phyloP scores from a whole-genome alignment of 2,797 vertebrate genomes.

The Paratrypauchen microcephalus region DNA sequence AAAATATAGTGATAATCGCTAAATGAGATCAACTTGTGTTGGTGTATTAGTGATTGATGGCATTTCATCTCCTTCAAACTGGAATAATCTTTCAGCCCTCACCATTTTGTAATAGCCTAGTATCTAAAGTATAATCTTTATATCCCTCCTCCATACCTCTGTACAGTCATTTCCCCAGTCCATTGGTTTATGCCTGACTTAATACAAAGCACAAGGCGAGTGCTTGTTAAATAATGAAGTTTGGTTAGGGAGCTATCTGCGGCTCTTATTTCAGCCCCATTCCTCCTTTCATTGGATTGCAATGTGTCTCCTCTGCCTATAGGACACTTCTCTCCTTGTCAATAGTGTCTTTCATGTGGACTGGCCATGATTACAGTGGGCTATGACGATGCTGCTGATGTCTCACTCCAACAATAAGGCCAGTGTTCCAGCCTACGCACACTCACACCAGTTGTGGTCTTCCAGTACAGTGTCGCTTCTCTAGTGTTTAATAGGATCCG shows the following conservation, averaged over 20 bases:
- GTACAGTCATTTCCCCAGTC: constrained; percentile 29
- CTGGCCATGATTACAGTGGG: constrained; percentile 69
- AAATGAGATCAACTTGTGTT: background rate
- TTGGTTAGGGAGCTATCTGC: constrained; percentile 52
- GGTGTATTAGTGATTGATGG: background rate
- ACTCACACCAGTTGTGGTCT: constrained; percentile 17
- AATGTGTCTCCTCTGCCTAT: constrained; percentile 28
- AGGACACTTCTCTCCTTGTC: constrained; percentile 58
- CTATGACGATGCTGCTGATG: constrained; percentile 64
- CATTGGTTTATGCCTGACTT: constrained; percentile 22
- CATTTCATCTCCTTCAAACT: background rate
- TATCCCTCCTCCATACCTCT: background rate
- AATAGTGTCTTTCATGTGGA: constrained; percentile 70
- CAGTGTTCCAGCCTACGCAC: constrained; percentile 55
- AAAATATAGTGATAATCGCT: no score
- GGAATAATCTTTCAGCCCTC: background rate
- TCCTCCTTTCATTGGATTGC: constrained; percentile 56
- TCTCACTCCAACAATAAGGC: constrained; percentile 64
- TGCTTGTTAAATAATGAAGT: constrained; percentile 49
- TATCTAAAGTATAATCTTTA: background rate
- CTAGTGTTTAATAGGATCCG: constrained; percentile 7
- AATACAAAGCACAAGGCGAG: constrained; percentile 43
- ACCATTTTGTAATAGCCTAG: background rate
- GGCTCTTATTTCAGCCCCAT: constrained; percentile 48
- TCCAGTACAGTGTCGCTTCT: constrained; percentile 22